Evolutionary conservation across 2,113 vertebrate species (phyloP).

Genomic region (Prinia subflava): DNA sequence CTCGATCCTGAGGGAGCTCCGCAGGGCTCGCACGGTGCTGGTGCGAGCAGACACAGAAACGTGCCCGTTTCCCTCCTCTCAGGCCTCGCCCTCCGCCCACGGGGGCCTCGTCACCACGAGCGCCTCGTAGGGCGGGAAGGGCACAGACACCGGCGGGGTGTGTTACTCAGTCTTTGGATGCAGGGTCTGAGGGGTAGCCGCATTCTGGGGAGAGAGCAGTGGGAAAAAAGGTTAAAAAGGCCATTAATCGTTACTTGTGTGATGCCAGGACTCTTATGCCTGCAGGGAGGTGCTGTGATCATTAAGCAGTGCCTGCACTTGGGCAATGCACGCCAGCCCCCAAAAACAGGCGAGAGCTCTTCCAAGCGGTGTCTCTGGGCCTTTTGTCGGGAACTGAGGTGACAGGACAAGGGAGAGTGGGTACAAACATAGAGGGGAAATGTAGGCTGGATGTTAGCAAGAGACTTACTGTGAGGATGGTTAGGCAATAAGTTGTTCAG

Average conservation of each 20-base stretch:
- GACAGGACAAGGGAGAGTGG: background rate
- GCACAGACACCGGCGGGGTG: accelerated
- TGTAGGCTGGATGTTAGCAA: background rate
- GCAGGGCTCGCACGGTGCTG: accelerated
- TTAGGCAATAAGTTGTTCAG: background rate
- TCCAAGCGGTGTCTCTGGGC: accelerated
- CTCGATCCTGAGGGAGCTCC: accelerated
- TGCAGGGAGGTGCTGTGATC: background rate
- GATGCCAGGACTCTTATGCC: accelerated
- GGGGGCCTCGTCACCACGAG: background rate
- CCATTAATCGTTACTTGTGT: accelerated
- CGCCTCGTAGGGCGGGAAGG: background rate
- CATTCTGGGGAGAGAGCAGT: background rate
- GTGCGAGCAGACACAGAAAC: background rate
- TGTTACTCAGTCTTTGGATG: accelerated
- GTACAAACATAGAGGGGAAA: background rate
- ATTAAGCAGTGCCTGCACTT: no score
- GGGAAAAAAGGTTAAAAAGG: background rate
- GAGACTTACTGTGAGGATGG: background rate
- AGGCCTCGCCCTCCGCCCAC: no score
- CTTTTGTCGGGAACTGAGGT: accelerated
- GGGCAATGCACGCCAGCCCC: accelerated
- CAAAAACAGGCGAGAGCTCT: no score
- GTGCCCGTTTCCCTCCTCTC: accelerated
- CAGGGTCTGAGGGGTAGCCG: background rate